Evolutionary conservation across 2,888 invertebrate species (phyloP), one percentile per base, ranked within the genome.

Genomic region (Phaedon cochleariae): DNA sequence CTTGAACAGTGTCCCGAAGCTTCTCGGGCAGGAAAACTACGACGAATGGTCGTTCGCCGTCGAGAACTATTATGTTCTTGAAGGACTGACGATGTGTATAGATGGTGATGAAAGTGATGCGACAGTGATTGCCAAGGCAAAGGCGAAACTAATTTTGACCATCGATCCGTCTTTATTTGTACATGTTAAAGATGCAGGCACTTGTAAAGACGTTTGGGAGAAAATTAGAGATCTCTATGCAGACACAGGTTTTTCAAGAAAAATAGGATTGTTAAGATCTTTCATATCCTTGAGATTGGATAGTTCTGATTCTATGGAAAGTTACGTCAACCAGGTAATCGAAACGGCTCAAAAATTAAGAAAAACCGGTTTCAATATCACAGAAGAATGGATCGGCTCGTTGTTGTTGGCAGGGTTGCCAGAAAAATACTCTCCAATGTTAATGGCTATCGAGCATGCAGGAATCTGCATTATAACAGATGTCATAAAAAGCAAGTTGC

Each of bases 321-420:
- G 9, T 15, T 71, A 72, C 51, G 69, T 71, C 7, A 73, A 61
- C 52, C 67, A 70, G 59, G 59, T 72, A 15, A 58, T 67, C 31
- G 67, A 69, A 63, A 71, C 68, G 4, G 49, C 64, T 3, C 69
- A 67, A 52, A 68, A 65, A 53, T 64, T 68, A 41, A 53, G 55
- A 17, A 59, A 54, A 55, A 68, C 67, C 22, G 67, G 66, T 2
- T 67, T 69, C 34, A 17, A 34, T 26, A 71, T 79, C 1, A 60
- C 67, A 45, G 75, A 77, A 37, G 69, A 72, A 58, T 79, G 77
- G 75, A 62, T 76, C 15, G 77, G 76, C 6, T 73, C 75, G 5
- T 64, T 76, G 54, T 61, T 78, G 12, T 69, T 76, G 52, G 73
- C 76, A 15, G 76, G 72, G 46, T 64, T 73, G 41, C 71, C 70